phyloP scores from a whole-genome alignment of 2,113 vertebrate species.

The Aphyosemion australe region DNA sequence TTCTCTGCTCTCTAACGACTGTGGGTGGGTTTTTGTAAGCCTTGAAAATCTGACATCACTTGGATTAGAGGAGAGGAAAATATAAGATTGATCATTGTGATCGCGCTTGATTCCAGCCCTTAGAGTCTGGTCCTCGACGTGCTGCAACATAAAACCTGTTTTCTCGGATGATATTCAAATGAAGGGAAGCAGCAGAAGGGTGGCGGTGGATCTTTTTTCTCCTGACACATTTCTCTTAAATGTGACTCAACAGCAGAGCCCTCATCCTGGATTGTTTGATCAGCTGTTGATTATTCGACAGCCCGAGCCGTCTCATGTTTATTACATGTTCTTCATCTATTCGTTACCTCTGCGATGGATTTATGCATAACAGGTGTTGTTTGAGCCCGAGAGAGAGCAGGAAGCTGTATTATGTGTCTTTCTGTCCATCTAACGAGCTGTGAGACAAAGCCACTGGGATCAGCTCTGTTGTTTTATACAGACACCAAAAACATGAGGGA shows the following conservation, averaged over 20 bases:
- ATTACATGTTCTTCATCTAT: constrained; percentile 43
- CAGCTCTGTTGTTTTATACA: constrained; percentile 16
- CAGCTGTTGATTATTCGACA: constrained; percentile 65
- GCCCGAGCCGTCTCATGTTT: constrained; percentile 43
- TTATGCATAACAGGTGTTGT: constrained; percentile 78
- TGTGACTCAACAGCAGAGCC: constrained; percentile 33
- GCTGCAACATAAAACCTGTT: constrained; percentile 69
- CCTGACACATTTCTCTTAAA: constrained; percentile 19
- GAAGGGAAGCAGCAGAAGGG: constrained; percentile 64
- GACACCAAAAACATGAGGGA: constrained; percentile 46
- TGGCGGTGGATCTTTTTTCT: constrained; percentile 52
- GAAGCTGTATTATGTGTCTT: constrained; percentile 60
- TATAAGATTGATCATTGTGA: constrained; percentile 2
- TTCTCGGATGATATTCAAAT: constrained; percentile 67
- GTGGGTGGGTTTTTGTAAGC: constrained; percentile 72
- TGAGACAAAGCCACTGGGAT: constrained; percentile 56
- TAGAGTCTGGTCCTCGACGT: constrained; percentile 59
- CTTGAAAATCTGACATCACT: constrained; percentile 74
- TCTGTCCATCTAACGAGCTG: constrained; percentile 49
- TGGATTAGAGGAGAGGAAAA: constrained; percentile 53
- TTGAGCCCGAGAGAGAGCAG: constrained; percentile 60
- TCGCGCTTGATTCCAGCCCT: constrained; percentile 32
- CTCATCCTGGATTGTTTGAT: constrained; percentile 51
- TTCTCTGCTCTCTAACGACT: constrained; percentile 42
- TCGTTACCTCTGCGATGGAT: constrained; percentile 59